Percentiles rank a stretch among this genome's conserved stretches.
Conservation (phyloP, 2,888 invertebrate species). For the Notodonta dromedarius region DNA sequence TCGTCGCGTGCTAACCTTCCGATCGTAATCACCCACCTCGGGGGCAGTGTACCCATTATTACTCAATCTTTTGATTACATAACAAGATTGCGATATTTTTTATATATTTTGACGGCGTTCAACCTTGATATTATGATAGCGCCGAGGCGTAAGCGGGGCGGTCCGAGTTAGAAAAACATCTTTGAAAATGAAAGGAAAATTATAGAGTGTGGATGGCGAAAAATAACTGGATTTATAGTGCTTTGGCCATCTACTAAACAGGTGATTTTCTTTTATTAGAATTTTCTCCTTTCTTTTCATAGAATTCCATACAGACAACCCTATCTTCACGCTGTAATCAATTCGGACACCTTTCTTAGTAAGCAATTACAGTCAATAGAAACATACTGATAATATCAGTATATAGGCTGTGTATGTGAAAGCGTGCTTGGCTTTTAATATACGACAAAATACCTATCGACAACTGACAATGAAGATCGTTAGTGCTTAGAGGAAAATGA, state of each 20-base stretch:
- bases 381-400: too few relatives aligned
- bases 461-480: not conserved
- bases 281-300: too few relatives aligned
- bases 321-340: too few relatives aligned
- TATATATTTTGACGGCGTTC: slow-evolving; percentile 6
- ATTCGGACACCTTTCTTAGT: too few relatives aligned
- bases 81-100: slow-evolving; percentile 24
- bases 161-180: not conserved
- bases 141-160: slow-evolving; percentile 10
- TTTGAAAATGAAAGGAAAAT: slow-evolving; percentile 1
- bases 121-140: slow-evolving; percentile 33
- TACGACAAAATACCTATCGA: too few relatives aligned
- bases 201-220: not conserved
- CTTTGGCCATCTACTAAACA: not conserved
- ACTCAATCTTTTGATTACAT: slow-evolving; percentile 37
- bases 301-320: too few relatives aligned
- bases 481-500: not conserved
- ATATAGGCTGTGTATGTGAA: too few relatives aligned
- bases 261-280: too few relatives aligned
- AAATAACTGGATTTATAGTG: not conserved
- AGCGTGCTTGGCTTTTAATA: too few relatives aligned
- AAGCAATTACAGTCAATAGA: too few relatives aligned
- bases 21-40: slow-evolving; percentile 27
- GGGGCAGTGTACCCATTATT: slow-evolving; percentile 37
- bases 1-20: slow-evolving; percentile 15